Base-by-base conservation (phyloP, 2,888 invertebrate genomes). In the Troides oblongomaculatus region DNA sequence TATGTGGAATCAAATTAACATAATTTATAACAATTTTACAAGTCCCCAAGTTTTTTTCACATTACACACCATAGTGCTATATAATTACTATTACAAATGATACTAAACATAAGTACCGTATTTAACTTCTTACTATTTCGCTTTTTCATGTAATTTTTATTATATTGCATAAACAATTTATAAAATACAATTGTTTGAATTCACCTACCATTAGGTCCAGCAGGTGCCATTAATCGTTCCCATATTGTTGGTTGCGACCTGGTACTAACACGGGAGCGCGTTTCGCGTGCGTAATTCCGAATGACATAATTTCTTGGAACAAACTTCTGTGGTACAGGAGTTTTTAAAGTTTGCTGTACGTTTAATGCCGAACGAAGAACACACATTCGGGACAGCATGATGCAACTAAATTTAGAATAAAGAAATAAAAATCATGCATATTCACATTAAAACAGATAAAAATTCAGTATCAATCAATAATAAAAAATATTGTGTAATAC, bases 141-240 rank as follows among this genome's bases (percentile, higher is more conserved):
- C 12, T 12, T 14, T 14, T 46, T 10, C 10, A n/a, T 18, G 1
- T 30, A 36, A 18, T 30, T 17, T 59, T 12, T 2, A 0, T n/a
- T n/a, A 53, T 53, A 18, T n/a, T 18, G 6, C n/a, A 6, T 6
- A 6, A 53, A 53, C 6, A n/a, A n/a, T 53, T 18, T 53, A 53
- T n/a, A 53, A 53, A n/a, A 39, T 36, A n/a, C 36, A n/a, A n/a
- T 14, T 59, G 17, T 8, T 18, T 30, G 25, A 36, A 60, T 23
- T 14, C 18, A 46, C 18, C 43, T 58, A 64, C 97, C 96, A 83
- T 95, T 95, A 74, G 95, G 95, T 70, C 95, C 94, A 66, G 97
- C 95, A 58, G 97, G 97, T 70, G 95, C 95, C 95, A 96, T 95
- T 3, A 95, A 89, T 71, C 91, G 93, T 82, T 97, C 97, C 81